phyloP scores from a whole-genome alignment of 2,113 vertebrate genomes.

The Pseudolaguvia tuberculata region DNA sequence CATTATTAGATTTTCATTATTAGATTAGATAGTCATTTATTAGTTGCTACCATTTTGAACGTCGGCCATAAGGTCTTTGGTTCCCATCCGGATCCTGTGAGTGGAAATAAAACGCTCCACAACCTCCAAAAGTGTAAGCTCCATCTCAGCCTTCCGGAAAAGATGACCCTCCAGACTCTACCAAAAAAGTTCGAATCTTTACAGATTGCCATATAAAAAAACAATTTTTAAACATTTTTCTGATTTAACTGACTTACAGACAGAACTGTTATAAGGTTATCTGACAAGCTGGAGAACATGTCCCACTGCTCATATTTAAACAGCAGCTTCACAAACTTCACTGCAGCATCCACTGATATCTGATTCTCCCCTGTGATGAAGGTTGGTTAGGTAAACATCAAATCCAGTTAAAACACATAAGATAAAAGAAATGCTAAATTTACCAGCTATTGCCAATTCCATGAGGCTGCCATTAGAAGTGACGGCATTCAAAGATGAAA shows the following conservation, averaged over 20 bases:
- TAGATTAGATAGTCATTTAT: too few relatives aligned
- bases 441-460: constrained; percentile 63
- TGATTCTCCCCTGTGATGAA: constrained; percentile 65
- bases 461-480: constrained; percentile 53
- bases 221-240: background rate
- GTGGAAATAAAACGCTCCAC: constrained; percentile 68
- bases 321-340: constrained; percentile 83
- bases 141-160: constrained; percentile 73
- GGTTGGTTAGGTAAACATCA: background rate
- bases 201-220: background rate
- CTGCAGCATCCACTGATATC: constrained; percentile 72
- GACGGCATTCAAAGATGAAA: constrained; percentile 48
- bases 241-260: constrained; percentile 67
- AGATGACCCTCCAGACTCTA: constrained; percentile 69
- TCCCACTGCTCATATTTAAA: constrained; percentile 82
- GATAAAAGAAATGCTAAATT: constrained; percentile 19
- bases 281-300: constrained; percentile 68
- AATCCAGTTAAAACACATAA: background rate
- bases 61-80: constrained; percentile 42
- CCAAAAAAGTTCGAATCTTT: constrained; percentile 34
- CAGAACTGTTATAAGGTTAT: constrained; percentile 68
- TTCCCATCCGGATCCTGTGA: constrained; percentile 52
- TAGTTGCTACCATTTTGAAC: constrained; percentile 42
- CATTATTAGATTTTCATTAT: background rate
- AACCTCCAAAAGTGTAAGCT: constrained; percentile 74